Evolutionary conservation across 2,888 invertebrate genomes (phyloP).

Genomic region (Megamerina dolium): DNA sequence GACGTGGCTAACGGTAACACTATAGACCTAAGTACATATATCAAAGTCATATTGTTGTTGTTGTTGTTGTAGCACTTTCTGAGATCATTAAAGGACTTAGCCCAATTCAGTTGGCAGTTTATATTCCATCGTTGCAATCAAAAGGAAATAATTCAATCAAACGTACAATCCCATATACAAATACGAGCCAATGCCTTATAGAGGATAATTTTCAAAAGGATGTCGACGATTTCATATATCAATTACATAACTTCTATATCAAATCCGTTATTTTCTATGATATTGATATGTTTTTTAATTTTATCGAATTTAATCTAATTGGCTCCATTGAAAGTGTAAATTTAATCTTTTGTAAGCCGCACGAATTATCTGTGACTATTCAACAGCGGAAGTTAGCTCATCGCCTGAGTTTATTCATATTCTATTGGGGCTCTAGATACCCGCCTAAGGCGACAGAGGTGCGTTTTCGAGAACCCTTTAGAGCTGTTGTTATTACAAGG

Average conservation of each 20-base stretch:
- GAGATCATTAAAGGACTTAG: slow-evolving; percentile 42
- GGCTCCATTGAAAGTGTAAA: slow-evolving; percentile 45
- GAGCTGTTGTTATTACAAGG: slow-evolving; percentile 61
- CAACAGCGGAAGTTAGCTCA: slow-evolving; percentile 35
- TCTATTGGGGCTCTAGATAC: slow-evolving; percentile 59
- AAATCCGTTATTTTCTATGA: slow-evolving; percentile 43
- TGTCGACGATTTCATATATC: slow-evolving; percentile 41
- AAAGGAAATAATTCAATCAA: too few relatives aligned
- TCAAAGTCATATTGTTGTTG: background rate
- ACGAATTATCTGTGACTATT: slow-evolving; percentile 33
- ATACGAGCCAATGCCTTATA: slow-evolving; percentile 4
- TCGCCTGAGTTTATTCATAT: slow-evolving; percentile 56
- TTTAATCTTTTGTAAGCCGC: slow-evolving; percentile 42
- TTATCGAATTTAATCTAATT: slow-evolving; percentile 37
- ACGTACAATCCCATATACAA: slow-evolving; percentile 23
- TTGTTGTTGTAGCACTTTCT: slow-evolving; percentile 32
- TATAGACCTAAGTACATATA: too few relatives aligned
- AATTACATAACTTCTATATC: slow-evolving; percentile 36
- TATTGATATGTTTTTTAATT: slow-evolving; percentile 36
- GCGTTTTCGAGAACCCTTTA: slow-evolving; percentile 47
- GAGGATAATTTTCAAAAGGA: slow-evolving; percentile 27
- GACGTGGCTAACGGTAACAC: slow-evolving; percentile 38
- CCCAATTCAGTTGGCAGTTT: slow-evolving; percentile 35
- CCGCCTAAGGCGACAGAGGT: slow-evolving; percentile 46
- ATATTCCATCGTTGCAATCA: too few relatives aligned